These are phyloP conservation scores for Lethenteron reissneri DNA, from an alignment of 2,113 vertebrate species.

Conservation along the genomic window DNA sequence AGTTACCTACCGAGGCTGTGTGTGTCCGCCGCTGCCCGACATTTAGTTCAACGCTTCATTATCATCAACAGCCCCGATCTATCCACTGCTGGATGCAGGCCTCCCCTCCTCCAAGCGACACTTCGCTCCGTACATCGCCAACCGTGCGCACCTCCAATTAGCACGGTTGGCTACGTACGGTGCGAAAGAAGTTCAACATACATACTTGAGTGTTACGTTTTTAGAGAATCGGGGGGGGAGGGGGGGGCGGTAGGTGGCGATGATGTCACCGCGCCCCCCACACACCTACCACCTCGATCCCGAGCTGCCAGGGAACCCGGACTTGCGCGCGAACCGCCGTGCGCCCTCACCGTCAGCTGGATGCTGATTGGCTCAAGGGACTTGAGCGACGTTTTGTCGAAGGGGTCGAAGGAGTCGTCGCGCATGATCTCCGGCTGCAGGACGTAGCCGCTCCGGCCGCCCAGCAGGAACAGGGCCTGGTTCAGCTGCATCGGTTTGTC, in stretches of 20 bases:
- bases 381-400: slow-evolving; percentile 27
- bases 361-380: slow-evolving; percentile 35
- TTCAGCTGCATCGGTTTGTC: slow-evolving; percentile 48
- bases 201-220: too few species aligned
- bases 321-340: background rate
- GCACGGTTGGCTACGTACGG: too few species aligned
- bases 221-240: background rate
- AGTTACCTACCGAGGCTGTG: too few species aligned
- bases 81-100: too few species aligned
- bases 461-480: slow-evolving; percentile 30
- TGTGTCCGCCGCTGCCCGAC: too few species aligned
- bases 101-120: too few species aligned
- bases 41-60: too few species aligned
- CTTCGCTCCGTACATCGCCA: too few species aligned
- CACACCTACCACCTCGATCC: background rate
- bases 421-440: slow-evolving; percentile 32
- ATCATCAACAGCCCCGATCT: too few species aligned
- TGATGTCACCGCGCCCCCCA: background rate
- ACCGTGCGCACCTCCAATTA: too few species aligned
- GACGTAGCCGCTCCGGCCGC: slow-evolving; percentile 25
- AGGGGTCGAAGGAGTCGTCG: slow-evolving; percentile 30
- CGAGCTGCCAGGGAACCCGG: too few species aligned
- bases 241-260: background rate
- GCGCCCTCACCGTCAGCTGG: slow-evolving; percentile 34
- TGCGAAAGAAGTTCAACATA: too few species aligned